Evolutionary conservation across 2,797 vertebrate species (phyloP), one percentile per base, ranked within the genome.

Genomic region (Falco concolor): DNA sequence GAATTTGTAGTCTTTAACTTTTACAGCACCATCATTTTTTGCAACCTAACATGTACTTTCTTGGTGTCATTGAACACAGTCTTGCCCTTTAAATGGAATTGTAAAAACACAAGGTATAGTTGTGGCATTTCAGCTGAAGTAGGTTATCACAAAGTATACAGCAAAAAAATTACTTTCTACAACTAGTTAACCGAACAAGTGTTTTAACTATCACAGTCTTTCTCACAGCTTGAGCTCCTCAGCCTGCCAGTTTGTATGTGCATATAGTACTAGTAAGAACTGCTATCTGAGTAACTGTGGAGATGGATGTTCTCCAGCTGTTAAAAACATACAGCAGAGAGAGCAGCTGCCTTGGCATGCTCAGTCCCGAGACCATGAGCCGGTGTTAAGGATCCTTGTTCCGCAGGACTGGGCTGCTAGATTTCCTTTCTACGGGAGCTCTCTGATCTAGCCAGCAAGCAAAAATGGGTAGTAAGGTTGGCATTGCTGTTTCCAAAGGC

Each of bases 351-450:
- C 10, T 78, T n/a, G 36, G 21, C 40, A 19, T 6, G 42, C 38
- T 44, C 60, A 5, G 36, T 25, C 24, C 30, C 74, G 67, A 44
- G 9, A 45, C 10, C 16, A 13, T 0, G 3, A 49, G 40, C 13
- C 1, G 0, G 12, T 12, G 17, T 5, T 5, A 36, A 34, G 61
- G 17, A 28, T 10, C 45, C 52, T 17, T 8, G 19, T 21, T 34
- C 0, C 1, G 10, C 12, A 13, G 1, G 34, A 54, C 61, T 8
- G 25, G 32, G 50, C 50, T 53, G 27, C 40, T 78, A 28, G 2
- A 2, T 24, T 42, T 57, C 47, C 57, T 32, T 73, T 67, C 63
- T 42, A 24, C 2, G 1, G 30, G 34, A 61, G 53, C 49, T 40
- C 36, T 83, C 61, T 36, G 67, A 69, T 34, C 14, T 14, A 84